A percentile compares a stretch with the other conserved stretches of the same genome.
phyloP scores from a whole-genome alignment of 2,797 vertebrate species.

The Poliocrania exsul region DNA sequence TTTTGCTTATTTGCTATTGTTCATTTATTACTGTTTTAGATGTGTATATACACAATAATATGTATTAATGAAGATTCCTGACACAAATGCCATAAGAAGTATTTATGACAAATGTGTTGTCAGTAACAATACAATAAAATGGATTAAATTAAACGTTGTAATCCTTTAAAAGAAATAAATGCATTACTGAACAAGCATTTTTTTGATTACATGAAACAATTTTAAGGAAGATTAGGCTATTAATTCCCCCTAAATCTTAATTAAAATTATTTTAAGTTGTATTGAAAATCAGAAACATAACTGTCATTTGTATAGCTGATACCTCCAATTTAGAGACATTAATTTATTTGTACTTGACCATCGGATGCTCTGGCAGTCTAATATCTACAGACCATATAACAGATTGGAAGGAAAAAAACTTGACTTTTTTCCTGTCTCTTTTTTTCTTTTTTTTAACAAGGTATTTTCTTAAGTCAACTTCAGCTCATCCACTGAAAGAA shows the following conservation, averaged over 20 bases:
- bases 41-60: background rate
- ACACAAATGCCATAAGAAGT: background rate
- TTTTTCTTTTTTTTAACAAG: background rate
- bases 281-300: background rate
- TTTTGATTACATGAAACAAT: background rate
- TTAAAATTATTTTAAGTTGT: background rate
- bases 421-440: rapidly evolving
- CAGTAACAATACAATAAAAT: background rate
- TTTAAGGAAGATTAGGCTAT: background rate
- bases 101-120: background rate
- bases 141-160: constrained; percentile 22
- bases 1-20: background rate
- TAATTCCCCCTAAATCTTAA: background rate
- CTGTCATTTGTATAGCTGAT: background rate
- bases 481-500: background rate
- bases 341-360: background rate
- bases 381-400: background rate
- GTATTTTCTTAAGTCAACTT: background rate
- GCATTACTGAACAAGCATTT: background rate
- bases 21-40: background rate
- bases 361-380: background rate
- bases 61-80: background rate
- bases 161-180: background rate
- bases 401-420: background rate
- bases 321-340: background rate